Percentiles rank a stretch among this genome's conserved stretches.
These are phyloP conservation scores for Ceriagrion tenellum DNA, from an alignment of 2,888 invertebrate species.

Conservation along the genomic window DNA sequence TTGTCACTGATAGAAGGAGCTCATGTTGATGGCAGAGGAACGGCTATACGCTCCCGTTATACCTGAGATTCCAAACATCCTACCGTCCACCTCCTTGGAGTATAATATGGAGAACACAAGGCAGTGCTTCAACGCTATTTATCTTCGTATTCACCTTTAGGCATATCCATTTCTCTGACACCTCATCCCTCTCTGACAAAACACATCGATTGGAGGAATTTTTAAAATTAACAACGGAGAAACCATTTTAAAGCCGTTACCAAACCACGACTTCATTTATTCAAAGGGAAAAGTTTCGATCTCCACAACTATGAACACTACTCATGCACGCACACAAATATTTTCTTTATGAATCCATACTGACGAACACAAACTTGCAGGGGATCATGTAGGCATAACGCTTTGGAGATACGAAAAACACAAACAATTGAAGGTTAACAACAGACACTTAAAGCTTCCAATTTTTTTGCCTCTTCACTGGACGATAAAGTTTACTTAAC, in stretches of 20 bases:
- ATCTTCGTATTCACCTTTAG: neutral
- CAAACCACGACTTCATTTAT: neutral
- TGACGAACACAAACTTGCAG: neutral
- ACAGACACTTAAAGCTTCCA: conserved; percentile 14
- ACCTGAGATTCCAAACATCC: conserved; percentile 15
- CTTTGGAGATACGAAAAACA: neutral
- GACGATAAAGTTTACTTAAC: neutral
- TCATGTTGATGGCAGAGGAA: neutral
- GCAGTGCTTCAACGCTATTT: neutral
- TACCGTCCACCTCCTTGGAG: neutral
- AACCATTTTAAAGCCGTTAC: neutral
- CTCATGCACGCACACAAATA: conserved; percentile 13
- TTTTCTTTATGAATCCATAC: neutral
- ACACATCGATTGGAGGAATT: conserved; percentile 42
- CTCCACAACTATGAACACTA: neutral
- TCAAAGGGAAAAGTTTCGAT: neutral
- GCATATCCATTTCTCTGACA: neutral
- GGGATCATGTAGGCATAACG: neutral
- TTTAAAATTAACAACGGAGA: neutral
- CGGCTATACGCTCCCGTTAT: neutral
- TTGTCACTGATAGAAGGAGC: conserved; percentile 11
- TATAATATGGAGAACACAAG: neutral
- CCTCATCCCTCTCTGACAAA: conserved; percentile 15
- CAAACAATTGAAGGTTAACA: neutral
- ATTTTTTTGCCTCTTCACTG: neutral